Percentiles rank a stretch among this genome's conserved stretches.
Conservation (phyloP, 1,140 invertebrate species). For the Drosophila sulfurigaster region DNA sequence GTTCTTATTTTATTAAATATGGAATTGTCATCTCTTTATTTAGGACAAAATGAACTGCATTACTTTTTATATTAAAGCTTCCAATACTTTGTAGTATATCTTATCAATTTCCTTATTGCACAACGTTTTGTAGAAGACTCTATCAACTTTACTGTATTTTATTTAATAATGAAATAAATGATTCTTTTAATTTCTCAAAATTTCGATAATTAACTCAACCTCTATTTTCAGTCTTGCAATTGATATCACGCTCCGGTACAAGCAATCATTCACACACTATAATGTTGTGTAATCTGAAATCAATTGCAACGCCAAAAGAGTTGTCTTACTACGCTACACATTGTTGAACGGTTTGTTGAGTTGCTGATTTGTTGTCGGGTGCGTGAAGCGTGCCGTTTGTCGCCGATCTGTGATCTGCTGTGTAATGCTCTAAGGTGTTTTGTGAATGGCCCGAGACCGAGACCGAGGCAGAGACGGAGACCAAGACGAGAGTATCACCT, state of each 20-base stretch:
- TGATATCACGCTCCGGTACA: background rate
- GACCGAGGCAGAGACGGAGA: too few relatives aligned
- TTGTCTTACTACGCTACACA: slow-evolving; percentile 21
- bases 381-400: slow-evolving; percentile 67
- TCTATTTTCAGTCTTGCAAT: background rate
- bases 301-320: slow-evolving; percentile 64
- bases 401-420: background rate
- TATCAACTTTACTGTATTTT: too few relatives aligned
- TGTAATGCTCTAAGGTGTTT: background rate
- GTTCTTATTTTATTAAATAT: too few relatives aligned
- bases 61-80: too few relatives aligned
- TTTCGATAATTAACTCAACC: background rate
- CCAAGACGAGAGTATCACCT: slow-evolving; percentile 42
- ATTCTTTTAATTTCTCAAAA: too few relatives aligned
- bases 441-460: slow-evolving; percentile 3
- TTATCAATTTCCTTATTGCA: background rate
- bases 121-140: background rate
- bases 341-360: slow-evolving; percentile 37
- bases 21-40: too few relatives aligned
- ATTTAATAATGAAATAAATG: too few relatives aligned
- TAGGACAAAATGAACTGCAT: too few relatives aligned
- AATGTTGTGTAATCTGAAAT: slow-evolving; percentile 53
- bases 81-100: background rate
- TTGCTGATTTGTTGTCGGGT: slow-evolving; percentile 32
- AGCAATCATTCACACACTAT: background rate